phyloP scores from a whole-genome alignment of 2,797 vertebrate genomes.

The Clarias platycephalus region DNA sequence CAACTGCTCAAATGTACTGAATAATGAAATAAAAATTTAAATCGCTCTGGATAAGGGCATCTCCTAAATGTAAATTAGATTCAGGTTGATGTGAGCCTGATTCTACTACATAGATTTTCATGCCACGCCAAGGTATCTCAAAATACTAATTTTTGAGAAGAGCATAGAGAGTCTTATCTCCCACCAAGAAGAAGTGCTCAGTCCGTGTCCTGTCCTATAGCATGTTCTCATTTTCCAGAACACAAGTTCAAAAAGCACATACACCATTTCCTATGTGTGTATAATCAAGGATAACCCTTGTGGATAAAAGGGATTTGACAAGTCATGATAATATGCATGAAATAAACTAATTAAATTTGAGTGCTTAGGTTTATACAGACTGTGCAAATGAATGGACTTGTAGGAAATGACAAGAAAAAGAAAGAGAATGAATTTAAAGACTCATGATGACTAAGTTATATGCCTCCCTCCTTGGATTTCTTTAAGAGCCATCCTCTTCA shows the following conservation, averaged over 20 bases:
- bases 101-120: neutral
- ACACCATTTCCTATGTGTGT: neutral
- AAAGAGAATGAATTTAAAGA: neutral
- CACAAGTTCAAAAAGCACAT: neutral
- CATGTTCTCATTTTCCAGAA: neutral
- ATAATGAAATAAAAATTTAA: too few relatives aligned
- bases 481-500: conserved; percentile 16
- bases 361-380: neutral
- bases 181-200: neutral
- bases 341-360: neutral
- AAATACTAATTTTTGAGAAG: conserved; percentile 3
- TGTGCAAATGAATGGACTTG: neutral
- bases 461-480: neutral
- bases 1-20: too few relatives aligned
- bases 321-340: neutral
- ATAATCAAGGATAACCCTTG: neutral
- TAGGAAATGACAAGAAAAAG: conserved; percentile 4
- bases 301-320: neutral
- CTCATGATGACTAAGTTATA: conserved; percentile 30
- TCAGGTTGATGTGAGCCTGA: neutral
- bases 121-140: neutral
- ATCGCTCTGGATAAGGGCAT: too few relatives aligned
- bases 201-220: neutral
- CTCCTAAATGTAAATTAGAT: neutral
- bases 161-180: conserved; percentile 8